These are phyloP conservation scores for Pollimyrus isidori DNA, from an alignment of 2,113 vertebrate species.

Conservation along the genomic window DNA sequence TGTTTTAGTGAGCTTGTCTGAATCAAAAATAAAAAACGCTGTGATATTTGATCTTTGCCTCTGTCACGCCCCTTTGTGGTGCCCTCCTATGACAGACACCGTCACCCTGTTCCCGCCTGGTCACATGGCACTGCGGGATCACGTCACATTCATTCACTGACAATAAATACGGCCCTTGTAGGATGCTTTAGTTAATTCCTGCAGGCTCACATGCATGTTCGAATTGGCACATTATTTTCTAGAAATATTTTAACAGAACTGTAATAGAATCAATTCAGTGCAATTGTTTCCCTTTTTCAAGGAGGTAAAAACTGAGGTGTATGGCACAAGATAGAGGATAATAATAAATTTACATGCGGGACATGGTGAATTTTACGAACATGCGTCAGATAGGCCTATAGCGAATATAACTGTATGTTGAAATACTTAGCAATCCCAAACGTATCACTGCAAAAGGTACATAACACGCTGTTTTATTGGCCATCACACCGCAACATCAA, in stretches of 20 bases:
- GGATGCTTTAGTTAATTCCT: neutral
- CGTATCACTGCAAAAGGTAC: neutral
- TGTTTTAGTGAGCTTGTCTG: neutral
- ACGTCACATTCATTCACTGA: constrained; percentile 56
- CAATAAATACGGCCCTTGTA: constrained; percentile 49
- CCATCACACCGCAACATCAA: neutral
- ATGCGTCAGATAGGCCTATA: too few species aligned
- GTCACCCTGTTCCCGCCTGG: constrained; percentile 50
- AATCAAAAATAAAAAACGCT: neutral
- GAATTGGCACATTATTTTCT: neutral
- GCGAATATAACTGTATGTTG: neutral
- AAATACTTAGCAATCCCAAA: neutral
- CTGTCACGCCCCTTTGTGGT: neutral
- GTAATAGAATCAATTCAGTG: neutral
- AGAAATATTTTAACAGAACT: neutral
- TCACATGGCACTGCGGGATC: constrained; percentile 50
- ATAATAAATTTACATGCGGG: neutral
- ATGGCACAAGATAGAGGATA: neutral
- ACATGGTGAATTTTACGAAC: neutral
- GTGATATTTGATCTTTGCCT: neutral
- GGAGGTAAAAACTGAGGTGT: constrained; percentile 3
- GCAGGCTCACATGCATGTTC: neutral
- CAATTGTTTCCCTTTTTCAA: neutral
- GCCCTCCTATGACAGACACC: neutral
- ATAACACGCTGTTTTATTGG: neutral